Conservation (phyloP, 1,140 invertebrate species). For the Dreissena rostriformis region DNA sequence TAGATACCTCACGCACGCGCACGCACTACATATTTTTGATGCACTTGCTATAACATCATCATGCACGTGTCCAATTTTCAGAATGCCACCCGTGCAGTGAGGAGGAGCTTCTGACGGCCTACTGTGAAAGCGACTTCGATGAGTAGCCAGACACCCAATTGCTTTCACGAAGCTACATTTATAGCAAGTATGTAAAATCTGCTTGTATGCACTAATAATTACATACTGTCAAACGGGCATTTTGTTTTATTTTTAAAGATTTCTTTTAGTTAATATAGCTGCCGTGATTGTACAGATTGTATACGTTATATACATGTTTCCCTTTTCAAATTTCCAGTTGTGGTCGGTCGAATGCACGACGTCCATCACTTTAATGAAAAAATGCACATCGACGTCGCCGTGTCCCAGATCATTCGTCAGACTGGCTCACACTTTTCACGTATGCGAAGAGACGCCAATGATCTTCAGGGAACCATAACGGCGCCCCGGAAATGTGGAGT, state of each 20-base stretch:
- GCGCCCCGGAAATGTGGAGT: conserved; percentile 87
- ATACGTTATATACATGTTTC: background rate
- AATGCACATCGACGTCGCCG: conserved; percentile 61
- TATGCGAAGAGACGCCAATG: conserved; percentile 31
- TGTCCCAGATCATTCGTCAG: conserved; percentile 67
- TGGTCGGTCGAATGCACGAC: conserved; percentile 66
- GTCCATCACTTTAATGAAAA: conserved; percentile 57
- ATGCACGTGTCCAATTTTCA: conserved; percentile 72
- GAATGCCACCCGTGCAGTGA: conserved; percentile 90
- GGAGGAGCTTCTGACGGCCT: conserved; percentile 88
- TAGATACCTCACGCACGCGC: no score
- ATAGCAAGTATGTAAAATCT: background rate
- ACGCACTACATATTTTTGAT: no score
- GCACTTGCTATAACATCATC: conserved; percentile 45
- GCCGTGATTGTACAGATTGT: background rate
- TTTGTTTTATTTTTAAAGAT: no score
- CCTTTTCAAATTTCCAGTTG: conserved; percentile 64
- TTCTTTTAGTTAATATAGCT: no score
- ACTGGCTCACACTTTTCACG: conserved; percentile 41
- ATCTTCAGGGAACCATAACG: conserved; percentile 73
- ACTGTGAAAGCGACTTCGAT: conserved; percentile 91
- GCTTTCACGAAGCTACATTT: no score
- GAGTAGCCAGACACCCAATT: conserved; percentile 65
- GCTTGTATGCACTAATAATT: background rate
- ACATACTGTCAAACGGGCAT: no score